Evolutionary conservation across 2,888 invertebrate species (phyloP).

Genomic region (Netelia virgata): DNA sequence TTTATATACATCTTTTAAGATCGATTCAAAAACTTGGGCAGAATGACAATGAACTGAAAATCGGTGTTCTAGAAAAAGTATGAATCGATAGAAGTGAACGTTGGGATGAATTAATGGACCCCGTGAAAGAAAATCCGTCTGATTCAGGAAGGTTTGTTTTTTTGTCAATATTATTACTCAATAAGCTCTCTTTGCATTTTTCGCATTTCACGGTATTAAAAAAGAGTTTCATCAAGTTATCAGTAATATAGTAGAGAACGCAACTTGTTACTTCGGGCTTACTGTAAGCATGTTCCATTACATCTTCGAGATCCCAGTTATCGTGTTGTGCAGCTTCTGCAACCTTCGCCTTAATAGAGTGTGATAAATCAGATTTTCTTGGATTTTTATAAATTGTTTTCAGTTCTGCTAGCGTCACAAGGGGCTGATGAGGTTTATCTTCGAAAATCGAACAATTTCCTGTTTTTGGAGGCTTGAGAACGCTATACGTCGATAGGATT

Average conservation of each 20-base stretch:
- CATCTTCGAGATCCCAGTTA: constrained; percentile 55
- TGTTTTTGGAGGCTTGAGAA: constrained; percentile 51
- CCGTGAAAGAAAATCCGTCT: constrained; percentile 22
- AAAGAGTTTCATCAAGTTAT: constrained; percentile 46
- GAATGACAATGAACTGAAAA: constrained; percentile 55
- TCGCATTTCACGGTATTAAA: constrained; percentile 46
- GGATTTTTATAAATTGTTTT: constrained; percentile 59
- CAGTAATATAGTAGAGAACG: constrained; percentile 60
- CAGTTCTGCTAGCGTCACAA: constrained; percentile 55
- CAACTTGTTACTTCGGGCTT: constrained; percentile 58
- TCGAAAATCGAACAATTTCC: constrained; percentile 53
- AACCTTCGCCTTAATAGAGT: constrained; percentile 53
- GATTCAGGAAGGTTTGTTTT: constrained; percentile 46
- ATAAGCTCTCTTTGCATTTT: constrained; percentile 51
- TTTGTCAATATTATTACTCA: constrained; percentile 37
- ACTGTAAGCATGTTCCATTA: constrained; percentile 64
- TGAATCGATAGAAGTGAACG: constrained; percentile 50
- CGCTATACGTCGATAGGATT: constrained; percentile 55
- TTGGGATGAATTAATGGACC: constrained; percentile 59
- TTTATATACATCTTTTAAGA: constrained; percentile 45
- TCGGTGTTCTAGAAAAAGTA: constrained; percentile 52
- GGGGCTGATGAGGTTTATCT: constrained; percentile 45
- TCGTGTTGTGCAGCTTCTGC: constrained; percentile 44
- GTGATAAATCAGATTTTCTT: constrained; percentile 32
- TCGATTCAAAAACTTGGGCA: constrained; percentile 48